Evolutionary conservation across 2,888 invertebrate genomes (phyloP).

Genomic region (Lasioglossum lativentre): DNA sequence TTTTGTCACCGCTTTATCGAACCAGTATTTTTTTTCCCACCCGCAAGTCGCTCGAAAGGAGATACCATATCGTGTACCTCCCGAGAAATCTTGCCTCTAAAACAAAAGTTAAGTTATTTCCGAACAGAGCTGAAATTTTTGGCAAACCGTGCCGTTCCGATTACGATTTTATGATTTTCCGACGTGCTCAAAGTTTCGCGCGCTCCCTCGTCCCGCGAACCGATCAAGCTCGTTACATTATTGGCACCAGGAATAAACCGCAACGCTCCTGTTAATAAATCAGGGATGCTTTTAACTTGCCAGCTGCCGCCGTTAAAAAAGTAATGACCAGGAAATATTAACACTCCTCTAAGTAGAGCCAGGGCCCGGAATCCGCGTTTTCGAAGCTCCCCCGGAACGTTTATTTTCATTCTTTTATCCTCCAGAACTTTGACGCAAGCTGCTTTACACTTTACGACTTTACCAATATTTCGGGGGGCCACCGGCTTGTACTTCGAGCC

Average conservation of each 20-base stretch:
- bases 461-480: conserved; percentile 29
- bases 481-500: neutral
- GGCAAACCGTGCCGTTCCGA: neutral
- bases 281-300: conserved; percentile 45
- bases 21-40: neutral
- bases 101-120: no score
- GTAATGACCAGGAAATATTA: conserved; percentile 50
- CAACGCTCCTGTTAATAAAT: conserved; percentile 38
- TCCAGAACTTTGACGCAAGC: conserved; percentile 11
- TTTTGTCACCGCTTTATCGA: neutral
- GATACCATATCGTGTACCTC: no score
- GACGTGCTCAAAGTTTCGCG: neutral
- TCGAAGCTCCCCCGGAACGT: neutral
- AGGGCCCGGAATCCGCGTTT: neutral
- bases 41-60: neutral
- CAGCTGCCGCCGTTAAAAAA: conserved; percentile 28
- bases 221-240: neutral
- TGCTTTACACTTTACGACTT: conserved; percentile 17
- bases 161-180: neutral
- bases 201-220: neutral
- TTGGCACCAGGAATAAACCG: neutral
- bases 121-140: neutral
- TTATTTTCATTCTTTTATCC: conserved; percentile 7
- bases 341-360: conserved; percentile 35
- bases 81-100: no score